Percentiles rank a stretch among this genome's conserved stretches.
Conservation (phyloP, 2,888 invertebrate species). For the Himalopsyche kuldschensis region DNA sequence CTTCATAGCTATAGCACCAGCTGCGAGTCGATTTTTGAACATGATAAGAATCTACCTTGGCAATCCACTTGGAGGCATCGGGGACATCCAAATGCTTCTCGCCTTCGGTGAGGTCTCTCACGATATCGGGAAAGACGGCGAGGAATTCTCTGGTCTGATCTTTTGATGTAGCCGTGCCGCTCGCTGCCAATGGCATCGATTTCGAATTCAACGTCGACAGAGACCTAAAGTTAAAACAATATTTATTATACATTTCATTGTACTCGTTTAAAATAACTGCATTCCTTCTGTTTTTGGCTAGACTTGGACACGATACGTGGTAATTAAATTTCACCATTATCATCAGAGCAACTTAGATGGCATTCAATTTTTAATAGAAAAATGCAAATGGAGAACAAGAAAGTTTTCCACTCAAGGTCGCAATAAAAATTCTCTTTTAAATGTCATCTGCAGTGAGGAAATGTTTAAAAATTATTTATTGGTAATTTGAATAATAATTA, state of each 20-base stretch:
- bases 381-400: no score
- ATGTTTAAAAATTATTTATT: no score
- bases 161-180: slow-evolving; percentile 68
- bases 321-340: no score
- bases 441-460: no score
- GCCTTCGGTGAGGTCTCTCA: slow-evolving; percentile 78
- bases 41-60: slow-evolving; percentile 61
- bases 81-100: slow-evolving; percentile 75
- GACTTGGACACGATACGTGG: no score
- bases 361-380: no score
- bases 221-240: slow-evolving; percentile 48
- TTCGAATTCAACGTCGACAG: slow-evolving; percentile 66
- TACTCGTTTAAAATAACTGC: neutral
- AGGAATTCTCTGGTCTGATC: slow-evolving; percentile 87
- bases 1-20: no score
- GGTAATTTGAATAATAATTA: no score
- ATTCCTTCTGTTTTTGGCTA: neutral
- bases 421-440: no score
- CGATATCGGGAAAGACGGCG: slow-evolving; percentile 85
- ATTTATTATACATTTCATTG: neutral
- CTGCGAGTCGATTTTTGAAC: no score
- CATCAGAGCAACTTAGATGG: no score
- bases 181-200: slow-evolving; percentile 63
- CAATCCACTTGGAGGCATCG: slow-evolving; percentile 79
- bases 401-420: no score